Base-by-base conservation (phyloP, 2,113 vertebrate species). In the Oxyruncus cristatus region DNA sequence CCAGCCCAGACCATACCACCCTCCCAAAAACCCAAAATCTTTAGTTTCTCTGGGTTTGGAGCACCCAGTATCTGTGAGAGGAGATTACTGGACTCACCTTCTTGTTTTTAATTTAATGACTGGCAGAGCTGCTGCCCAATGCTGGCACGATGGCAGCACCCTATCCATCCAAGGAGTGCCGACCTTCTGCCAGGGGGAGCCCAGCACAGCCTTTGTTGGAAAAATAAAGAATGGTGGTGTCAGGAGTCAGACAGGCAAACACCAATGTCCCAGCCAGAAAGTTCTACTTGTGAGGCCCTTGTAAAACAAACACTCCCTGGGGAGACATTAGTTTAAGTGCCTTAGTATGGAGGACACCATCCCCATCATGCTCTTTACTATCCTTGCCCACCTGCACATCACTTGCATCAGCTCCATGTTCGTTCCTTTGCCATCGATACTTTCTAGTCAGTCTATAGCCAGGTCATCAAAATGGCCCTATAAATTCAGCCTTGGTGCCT, bases 371-470 rank as follows among this genome's bases (percentile, higher is more conserved):
- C 33, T 66, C 8, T 3, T 53, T 63, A 47, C 37, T 3, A 0
- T 24, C 1, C 1, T 26, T 70, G 35, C 24, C 65, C 2, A 0
- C 75, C 52, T 85, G 41, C 4, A 3, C 11, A 16, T 26, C 1
- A 2, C 21, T 53, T 58, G 6, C 10, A 39, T 27, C 46, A 85
- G 18, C 3, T 44, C 18, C 49, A 63, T 53, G 12, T 63, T 78
- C 30, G 11, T 85, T 81, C 20, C 20, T 85, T 77, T 68, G 32
- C 10, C 50, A 19, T 8, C 52, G 11, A 39, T 21, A 15, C 18
- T 63, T 61, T 58, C 59, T 68, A 32, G 67, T 44, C 52, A 85
- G 17, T 52, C 17, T 63, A 13, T 49, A 59, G 11, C 8, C 22
- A 26, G 33, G 85, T 65, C 71, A 41, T 52, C 42, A 27, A 47